These are phyloP conservation scores for Rhinolophus ferrumequinum DNA, from an alignment of 2,113 vertebrate species.

Conservation along the genomic window DNA sequence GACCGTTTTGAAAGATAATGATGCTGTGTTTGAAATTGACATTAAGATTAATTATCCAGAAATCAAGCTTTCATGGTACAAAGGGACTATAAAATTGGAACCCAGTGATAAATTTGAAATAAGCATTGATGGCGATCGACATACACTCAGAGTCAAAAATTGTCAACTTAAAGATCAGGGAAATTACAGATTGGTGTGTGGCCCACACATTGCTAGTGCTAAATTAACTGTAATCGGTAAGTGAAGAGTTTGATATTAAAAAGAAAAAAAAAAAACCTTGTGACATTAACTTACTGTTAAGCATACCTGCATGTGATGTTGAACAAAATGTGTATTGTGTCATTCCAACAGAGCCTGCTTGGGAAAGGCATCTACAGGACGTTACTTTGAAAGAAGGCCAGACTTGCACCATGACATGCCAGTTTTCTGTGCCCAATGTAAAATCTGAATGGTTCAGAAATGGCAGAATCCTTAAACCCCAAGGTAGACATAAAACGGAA, in stretches of 20 bases:
- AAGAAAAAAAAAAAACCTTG: not conserved
- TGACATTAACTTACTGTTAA: constrained; percentile 29
- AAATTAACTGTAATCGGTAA: constrained; percentile 94
- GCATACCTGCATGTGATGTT: not conserved
- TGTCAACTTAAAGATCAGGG: constrained; percentile 94
- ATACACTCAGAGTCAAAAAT: constrained; percentile 91
- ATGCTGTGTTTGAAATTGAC: constrained; percentile 93
- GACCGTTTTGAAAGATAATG: constrained; percentile 88
- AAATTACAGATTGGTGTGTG: constrained; percentile 96
- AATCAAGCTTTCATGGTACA: constrained; percentile 98
- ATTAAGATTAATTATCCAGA: constrained; percentile 98
- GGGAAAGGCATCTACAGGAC: constrained; percentile 94
- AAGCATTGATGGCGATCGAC: constrained; percentile 89
- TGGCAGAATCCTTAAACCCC: constrained; percentile 92
- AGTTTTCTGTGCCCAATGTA: constrained; percentile 95
- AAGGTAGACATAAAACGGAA: constrained; percentile 91
- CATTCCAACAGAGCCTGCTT: constrained; percentile 88
- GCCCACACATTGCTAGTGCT: constrained; percentile 96
- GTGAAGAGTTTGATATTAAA: constrained; percentile 61
- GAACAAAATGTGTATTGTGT: constrained; percentile 71
- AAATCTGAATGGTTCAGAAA: constrained; percentile 96
- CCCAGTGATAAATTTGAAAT: constrained; percentile 93
- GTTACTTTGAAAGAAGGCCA: constrained; percentile 95
- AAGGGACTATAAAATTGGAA: constrained; percentile 95
- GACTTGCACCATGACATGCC: constrained; percentile 92